These are phyloP conservation scores for Campoletis sonorensis DNA, from an alignment of 1,140 invertebrate species.

Conservation along the genomic window DNA sequence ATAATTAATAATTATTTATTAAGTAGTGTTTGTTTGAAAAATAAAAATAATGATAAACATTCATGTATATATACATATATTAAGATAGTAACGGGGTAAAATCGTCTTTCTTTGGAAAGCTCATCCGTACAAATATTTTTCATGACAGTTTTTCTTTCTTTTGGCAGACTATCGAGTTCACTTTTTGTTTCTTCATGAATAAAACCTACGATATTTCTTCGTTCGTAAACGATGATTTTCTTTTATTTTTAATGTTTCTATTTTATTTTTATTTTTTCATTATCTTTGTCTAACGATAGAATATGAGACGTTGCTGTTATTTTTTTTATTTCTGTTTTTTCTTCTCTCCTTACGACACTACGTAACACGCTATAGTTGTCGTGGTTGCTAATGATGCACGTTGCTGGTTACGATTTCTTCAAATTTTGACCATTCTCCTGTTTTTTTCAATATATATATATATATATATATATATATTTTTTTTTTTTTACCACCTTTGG, in stretches of 20 bases:
- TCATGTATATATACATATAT: background rate
- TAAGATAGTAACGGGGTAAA: constrained; percentile 3
- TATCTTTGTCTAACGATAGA: background rate
- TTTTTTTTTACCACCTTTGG: constrained; percentile 6
- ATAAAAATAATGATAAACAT: background rate
- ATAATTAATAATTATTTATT: background rate
- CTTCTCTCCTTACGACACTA: background rate
- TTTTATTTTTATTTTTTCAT: background rate
- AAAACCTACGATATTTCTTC: background rate
- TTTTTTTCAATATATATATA: too few species aligned
- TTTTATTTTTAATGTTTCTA: background rate
- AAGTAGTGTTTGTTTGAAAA: background rate
- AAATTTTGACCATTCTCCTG: too few species aligned
- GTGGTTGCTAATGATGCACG: constrained; percentile 11
- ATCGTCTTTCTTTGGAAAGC: background rate
- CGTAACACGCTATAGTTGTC: background rate
- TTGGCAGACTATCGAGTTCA: constrained; percentile 18
- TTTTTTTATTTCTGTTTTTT: too few species aligned
- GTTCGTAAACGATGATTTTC: background rate
- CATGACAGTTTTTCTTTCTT: background rate
- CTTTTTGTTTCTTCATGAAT: background rate
- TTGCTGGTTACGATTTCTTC: background rate
- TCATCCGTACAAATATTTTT: constrained; percentile 5
- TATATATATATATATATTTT: too few species aligned
- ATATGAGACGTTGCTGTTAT: background rate